These are phyloP conservation scores for Staurois parvus DNA, from an alignment of 2,797 vertebrate species.

Conservation along the genomic window DNA sequence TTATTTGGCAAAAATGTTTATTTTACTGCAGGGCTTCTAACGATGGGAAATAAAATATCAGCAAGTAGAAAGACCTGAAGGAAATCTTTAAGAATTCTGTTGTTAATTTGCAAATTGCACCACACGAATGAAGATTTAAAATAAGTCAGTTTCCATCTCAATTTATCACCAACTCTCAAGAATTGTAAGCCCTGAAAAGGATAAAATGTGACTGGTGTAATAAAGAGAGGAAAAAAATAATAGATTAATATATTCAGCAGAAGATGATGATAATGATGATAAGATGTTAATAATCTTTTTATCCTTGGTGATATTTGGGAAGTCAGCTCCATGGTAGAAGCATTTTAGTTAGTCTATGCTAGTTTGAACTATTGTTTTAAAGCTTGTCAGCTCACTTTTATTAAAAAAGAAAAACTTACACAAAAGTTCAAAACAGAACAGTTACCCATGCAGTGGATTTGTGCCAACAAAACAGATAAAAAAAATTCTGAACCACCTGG, in stretches of 20 bases:
- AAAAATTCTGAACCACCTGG: too few relatives aligned
- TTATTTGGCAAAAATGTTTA: constrained; percentile 58
- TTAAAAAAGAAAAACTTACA: too few relatives aligned
- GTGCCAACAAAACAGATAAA: too few relatives aligned
- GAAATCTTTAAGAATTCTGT: constrained; percentile 54
- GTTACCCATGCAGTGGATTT: too few relatives aligned
- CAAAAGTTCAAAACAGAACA: too few relatives aligned
- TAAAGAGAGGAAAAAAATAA: constrained; percentile 43
- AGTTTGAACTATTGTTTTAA: too few relatives aligned
- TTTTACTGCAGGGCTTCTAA: constrained; percentile 50
- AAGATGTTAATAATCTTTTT: background rate
- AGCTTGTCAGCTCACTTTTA: too few relatives aligned
- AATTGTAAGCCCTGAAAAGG: constrained; percentile 43
- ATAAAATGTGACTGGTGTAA: constrained; percentile 59
- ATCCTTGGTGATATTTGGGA: too few relatives aligned
- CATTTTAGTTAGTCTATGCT: too few relatives aligned
- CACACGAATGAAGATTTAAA: constrained; percentile 8
- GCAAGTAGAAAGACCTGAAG: constrained; percentile 45
- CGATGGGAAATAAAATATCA: constrained; percentile 49
- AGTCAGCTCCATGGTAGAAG: too few relatives aligned
- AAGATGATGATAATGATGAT: constrained; percentile 5
- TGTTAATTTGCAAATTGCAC: constrained; percentile 43
- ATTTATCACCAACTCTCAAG: constrained; percentile 57
- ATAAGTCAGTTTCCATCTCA: constrained; percentile 62
- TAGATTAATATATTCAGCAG: constrained; percentile 26